Percentiles rank a stretch among this genome's conserved stretches.
These are phyloP conservation scores for Macaca nemestrina DNA, from an alignment of 2,113 vertebrate genomes.

Conservation along the genomic window DNA sequence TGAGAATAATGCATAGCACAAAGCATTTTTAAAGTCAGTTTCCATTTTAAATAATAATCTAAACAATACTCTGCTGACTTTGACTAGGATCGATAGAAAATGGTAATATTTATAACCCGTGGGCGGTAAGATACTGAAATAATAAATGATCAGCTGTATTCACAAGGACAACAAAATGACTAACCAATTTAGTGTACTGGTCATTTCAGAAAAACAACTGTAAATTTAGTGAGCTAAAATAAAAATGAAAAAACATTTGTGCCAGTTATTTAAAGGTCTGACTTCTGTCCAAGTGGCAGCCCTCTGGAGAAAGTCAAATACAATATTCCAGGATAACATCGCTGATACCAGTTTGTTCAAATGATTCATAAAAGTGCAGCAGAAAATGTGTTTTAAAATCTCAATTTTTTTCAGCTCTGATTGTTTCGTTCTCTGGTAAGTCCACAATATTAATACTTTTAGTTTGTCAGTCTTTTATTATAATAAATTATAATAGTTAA, in stretches of 20 bases:
- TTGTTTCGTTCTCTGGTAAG: not conserved
- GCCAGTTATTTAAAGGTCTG: not conserved
- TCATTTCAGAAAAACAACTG: conserved; percentile 49
- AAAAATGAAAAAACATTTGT: not conserved
- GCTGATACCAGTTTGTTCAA: not conserved
- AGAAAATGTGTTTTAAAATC: conserved; percentile 19
- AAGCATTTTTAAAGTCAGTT: not conserved
- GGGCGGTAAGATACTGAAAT: not conserved
- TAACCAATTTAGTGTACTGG: not conserved
- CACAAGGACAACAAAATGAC: conserved; percentile 38
- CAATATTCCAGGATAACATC: not conserved
- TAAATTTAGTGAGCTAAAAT: conserved; percentile 5
- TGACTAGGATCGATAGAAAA: not conserved
- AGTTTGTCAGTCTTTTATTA: not conserved
- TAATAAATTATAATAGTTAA: conserved; percentile 10
- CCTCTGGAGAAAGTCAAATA: not conserved
- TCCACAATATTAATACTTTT: not conserved
- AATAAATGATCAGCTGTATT: not conserved
- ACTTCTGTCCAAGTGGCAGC: conserved; percentile 7
- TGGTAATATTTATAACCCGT: not conserved
- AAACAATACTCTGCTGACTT: not conserved
- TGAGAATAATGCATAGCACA: not conserved
- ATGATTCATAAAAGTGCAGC: not conserved
- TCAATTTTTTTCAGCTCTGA: not conserved
- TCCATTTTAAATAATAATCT: conserved; percentile 29